Conservation (phyloP, 1,140 invertebrate genomes). For the Telenomus remus region DNA sequence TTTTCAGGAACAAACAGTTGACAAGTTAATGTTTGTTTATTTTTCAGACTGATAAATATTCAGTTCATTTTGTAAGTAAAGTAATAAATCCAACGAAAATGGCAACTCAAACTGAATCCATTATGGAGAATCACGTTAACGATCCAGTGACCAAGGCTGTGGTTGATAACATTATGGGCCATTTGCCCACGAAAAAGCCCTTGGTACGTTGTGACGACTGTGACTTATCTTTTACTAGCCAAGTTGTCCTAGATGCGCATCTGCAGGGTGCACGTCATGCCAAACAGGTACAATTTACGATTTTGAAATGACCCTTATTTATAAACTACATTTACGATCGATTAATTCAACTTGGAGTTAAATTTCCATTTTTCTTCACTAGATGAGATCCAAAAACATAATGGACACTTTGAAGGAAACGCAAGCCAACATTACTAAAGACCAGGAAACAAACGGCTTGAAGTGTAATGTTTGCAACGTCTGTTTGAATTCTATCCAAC, state of each 20-base stretch:
- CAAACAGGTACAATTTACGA: constrained; percentile 70
- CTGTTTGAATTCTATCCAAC: constrained; percentile 75
- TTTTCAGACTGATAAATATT: too few relatives aligned
- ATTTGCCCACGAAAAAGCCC: constrained; percentile 73
- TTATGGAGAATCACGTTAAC: constrained; percentile 44
- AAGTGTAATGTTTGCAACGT: constrained; percentile 75
- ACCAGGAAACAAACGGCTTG: constrained; percentile 72
- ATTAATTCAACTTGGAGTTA: too few relatives aligned
- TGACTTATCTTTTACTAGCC: constrained; percentile 74
- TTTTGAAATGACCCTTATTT: too few relatives aligned
- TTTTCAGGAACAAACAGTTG: too few relatives aligned
- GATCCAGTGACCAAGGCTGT: constrained; percentile 76
- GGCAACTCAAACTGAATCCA: constrained; percentile 49
- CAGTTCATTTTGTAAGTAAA: too few relatives aligned
- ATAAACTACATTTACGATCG: too few relatives aligned
- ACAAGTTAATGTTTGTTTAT: too few relatives aligned
- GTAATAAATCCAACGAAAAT: constrained; percentile 14
- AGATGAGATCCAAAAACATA: constrained; percentile 73
- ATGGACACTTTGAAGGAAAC: constrained; percentile 72
- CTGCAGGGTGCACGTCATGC: constrained; percentile 76
- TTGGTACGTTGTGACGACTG: constrained; percentile 74
- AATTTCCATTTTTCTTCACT: constrained; percentile 4
- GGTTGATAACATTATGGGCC: constrained; percentile 76
- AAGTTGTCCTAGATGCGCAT: constrained; percentile 75
- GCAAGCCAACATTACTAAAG: constrained; percentile 71